Conservation (phyloP, 2,113 vertebrate species). For the Gyps fulvus region DNA sequence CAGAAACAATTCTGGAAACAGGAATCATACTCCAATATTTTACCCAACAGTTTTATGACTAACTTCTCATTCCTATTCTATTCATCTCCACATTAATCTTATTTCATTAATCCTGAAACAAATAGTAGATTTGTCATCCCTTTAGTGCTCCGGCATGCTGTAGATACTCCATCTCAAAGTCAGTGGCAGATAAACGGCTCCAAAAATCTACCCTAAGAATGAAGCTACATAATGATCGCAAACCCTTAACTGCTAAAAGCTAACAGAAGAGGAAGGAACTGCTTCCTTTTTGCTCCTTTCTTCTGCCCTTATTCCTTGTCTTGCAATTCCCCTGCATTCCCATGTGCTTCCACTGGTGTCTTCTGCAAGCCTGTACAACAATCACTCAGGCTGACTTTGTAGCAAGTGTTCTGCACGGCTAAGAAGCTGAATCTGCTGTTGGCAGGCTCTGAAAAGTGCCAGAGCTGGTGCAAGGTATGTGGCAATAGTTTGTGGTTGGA, state of each 20-base stretch:
- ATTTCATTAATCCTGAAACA: background rate
- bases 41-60: background rate
- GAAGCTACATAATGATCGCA: background rate
- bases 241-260: background rate
- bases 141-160: background rate
- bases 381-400: rapidly evolving
- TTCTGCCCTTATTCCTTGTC: background rate
- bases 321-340: background rate
- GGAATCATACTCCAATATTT: background rate
- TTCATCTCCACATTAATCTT: background rate
- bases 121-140: background rate
- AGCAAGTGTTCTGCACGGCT: background rate
- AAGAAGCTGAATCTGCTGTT: background rate
- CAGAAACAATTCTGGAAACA: background rate
- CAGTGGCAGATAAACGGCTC: background rate
- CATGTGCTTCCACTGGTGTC: background rate
- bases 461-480: background rate
- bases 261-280: background rate
- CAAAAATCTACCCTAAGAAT: background rate
- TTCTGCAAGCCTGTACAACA: background rate
- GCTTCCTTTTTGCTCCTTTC: background rate
- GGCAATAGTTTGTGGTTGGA: background rate
- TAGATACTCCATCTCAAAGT: background rate
- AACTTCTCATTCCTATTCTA: background rate
- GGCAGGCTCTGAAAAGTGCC: background rate